Evolutionary conservation across 2,113 vertebrate genomes (phyloP).

Genomic region (Varanus komodoensis): DNA sequence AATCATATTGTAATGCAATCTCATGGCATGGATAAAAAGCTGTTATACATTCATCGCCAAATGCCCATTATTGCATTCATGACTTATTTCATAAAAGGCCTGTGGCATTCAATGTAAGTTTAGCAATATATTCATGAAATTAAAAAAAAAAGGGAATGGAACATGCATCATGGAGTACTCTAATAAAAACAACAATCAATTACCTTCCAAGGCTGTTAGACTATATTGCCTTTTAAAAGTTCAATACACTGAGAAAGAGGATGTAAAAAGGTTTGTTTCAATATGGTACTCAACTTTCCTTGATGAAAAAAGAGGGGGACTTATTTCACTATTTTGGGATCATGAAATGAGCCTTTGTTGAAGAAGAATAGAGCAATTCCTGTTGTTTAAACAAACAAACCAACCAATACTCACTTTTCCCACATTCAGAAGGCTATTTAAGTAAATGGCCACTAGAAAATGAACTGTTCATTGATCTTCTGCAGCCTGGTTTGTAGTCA

Average conservation of each 20-base stretch:
- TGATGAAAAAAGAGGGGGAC: background rate
- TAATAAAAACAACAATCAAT: conserved; percentile 15
- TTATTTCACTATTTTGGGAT: conserved; percentile 15
- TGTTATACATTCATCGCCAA: background rate
- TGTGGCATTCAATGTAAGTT: background rate
- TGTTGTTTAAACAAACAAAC: conserved; percentile 17
- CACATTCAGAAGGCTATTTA: conserved; percentile 29
- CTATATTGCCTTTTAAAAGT: background rate
- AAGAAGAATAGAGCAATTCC: conserved; percentile 22
- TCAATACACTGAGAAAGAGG: fast-evolving
- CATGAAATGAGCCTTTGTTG: background rate
- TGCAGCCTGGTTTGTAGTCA: background rate
- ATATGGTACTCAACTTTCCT: background rate
- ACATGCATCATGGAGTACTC: background rate
- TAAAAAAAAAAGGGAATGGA: fast-evolving
- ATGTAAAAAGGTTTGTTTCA: background rate
- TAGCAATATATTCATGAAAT: background rate
- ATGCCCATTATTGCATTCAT: background rate
- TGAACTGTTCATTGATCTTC: conserved; percentile 30
- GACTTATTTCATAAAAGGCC: background rate
- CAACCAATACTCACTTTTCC: background rate
- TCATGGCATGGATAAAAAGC: background rate
- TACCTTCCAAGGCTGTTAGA: background rate
- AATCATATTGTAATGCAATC: background rate
- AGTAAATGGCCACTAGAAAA: conserved; percentile 32